phyloP scores from a whole-genome alignment of 2,888 invertebrate species.

The Catocala nupta region DNA sequence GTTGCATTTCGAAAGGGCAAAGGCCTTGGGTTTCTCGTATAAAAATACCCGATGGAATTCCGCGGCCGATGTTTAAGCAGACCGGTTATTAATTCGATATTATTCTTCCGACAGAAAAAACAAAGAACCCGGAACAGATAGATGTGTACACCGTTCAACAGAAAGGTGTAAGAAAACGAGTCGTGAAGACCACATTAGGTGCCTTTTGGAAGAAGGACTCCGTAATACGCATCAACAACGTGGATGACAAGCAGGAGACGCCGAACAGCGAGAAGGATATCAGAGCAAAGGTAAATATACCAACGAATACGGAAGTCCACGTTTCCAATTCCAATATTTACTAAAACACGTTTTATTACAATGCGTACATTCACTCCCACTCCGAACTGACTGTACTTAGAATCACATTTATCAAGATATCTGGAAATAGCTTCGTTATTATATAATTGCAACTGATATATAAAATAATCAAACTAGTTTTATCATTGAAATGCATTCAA shows the following conservation, averaged over 20 bases:
- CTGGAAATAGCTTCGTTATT: constrained; percentile 27
- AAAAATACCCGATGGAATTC: constrained; percentile 43
- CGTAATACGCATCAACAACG: constrained; percentile 91
- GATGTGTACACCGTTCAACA: constrained; percentile 89
- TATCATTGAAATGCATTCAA: constrained; percentile 31
- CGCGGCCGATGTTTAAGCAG: constrained; percentile 20
- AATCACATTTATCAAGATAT: constrained; percentile 32
- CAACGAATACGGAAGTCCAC: constrained; percentile 51
- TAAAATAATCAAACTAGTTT: constrained; percentile 33
- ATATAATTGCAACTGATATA: constrained; percentile 19
- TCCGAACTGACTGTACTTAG: constrained; percentile 21
- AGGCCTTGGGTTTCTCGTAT: constrained; percentile 48
- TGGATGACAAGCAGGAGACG: constrained; percentile 90
- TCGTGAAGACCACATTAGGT: constrained; percentile 88
- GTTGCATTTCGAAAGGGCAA: constrained; percentile 54
- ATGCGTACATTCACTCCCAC: constrained; percentile 18
- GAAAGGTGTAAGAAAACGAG: constrained; percentile 88
- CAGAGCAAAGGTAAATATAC: constrained; percentile 88
- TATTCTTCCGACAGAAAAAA: constrained; percentile 88
- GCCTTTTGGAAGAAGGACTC: constrained; percentile 91
- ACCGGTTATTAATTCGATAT: constrained; percentile 37
- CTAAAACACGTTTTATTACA: constrained; percentile 32
- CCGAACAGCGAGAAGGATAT: constrained; percentile 90
- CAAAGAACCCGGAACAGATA: constrained; percentile 91
- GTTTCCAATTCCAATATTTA: constrained; percentile 76